Percentiles rank a stretch among this genome's conserved stretches.
Evolutionary conservation across 2,797 vertebrate genomes (phyloP).

Genomic region (Lophius americanus): DNA sequence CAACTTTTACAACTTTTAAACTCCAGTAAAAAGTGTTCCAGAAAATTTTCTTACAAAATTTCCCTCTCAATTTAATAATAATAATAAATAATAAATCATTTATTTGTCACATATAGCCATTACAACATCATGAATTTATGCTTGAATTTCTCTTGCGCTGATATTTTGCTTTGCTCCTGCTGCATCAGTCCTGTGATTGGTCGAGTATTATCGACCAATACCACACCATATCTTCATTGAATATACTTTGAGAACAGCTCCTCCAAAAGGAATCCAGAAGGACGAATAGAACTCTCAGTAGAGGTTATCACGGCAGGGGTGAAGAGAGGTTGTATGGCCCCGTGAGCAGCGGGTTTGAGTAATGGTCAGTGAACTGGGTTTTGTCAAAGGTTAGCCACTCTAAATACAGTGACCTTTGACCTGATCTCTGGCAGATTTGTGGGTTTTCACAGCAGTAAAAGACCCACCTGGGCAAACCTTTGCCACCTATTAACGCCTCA

Average conservation of each 20-base stretch:
- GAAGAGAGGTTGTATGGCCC: slow-evolving; percentile 34
- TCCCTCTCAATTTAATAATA: no score
- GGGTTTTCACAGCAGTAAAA: slow-evolving; percentile 25
- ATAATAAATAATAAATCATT: no score
- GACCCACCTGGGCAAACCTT: slow-evolving; percentile 28
- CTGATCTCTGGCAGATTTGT: slow-evolving; percentile 48
- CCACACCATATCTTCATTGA: not conserved
- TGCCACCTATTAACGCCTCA: slow-evolving; percentile 34
- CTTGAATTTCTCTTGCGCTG: no score
- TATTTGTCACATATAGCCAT: no score
- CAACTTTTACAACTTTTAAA: no score
- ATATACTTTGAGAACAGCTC: not conserved
- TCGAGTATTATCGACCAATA: no score
- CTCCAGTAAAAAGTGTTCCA: no score
- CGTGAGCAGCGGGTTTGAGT: slow-evolving; percentile 43
- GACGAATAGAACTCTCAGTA: slow-evolving; percentile 39
- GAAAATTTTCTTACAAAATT: no score
- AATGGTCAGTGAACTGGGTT: slow-evolving; percentile 50
- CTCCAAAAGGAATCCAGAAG: slow-evolving; percentile 16
- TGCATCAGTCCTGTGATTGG: no score
- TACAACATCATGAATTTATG: no score
- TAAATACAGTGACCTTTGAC: slow-evolving; percentile 46
- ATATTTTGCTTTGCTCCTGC: no score
- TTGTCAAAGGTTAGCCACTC: slow-evolving; percentile 46
- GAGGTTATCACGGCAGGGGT: slow-evolving; percentile 26